Percentiles rank a stretch among this genome's conserved stretches.
phyloP scores from a whole-genome alignment of 2,113 vertebrate genomes.

The Guaruba guarouba region DNA sequence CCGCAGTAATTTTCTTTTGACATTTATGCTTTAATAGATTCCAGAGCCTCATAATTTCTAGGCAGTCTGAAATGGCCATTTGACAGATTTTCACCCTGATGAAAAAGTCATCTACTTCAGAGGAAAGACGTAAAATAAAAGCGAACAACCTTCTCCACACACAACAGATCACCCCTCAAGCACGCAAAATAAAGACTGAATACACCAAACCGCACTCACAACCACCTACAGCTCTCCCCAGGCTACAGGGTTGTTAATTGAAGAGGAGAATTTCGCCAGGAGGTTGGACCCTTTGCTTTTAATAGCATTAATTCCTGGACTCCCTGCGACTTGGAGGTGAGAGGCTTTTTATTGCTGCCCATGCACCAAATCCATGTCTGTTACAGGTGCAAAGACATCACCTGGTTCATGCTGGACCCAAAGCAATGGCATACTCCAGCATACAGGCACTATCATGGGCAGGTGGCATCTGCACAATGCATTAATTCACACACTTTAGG shows the following conservation, averaged over 20 bases:
- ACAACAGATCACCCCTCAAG: neutral
- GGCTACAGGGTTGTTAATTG: neutral
- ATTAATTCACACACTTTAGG: neutral
- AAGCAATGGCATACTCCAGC: neutral
- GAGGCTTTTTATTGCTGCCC: neutral
- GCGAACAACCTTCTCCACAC: neutral
- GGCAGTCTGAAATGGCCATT: constrained; percentile 53
- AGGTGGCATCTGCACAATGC: neutral
- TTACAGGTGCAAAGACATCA: neutral
- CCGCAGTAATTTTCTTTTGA: constrained; percentile 73
- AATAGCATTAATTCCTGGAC: neutral
- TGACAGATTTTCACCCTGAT: constrained; percentile 61
- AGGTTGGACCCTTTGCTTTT: neutral
- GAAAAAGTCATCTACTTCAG: constrained; percentile 51
- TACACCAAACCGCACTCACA: neutral
- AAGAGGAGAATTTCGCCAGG: neutral
- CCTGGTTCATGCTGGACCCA: neutral
- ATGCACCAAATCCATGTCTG: neutral
- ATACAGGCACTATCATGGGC: neutral
- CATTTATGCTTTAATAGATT: constrained; percentile 77
- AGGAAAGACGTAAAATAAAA: constrained; percentile 46
- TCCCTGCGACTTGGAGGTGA: neutral
- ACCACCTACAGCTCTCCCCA: neutral
- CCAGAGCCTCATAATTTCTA: constrained; percentile 74
- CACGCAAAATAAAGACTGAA: neutral